These are phyloP conservation scores for Myotis daubentonii DNA, from an alignment of 2,797 vertebrate genomes.

Conservation along the genomic window DNA sequence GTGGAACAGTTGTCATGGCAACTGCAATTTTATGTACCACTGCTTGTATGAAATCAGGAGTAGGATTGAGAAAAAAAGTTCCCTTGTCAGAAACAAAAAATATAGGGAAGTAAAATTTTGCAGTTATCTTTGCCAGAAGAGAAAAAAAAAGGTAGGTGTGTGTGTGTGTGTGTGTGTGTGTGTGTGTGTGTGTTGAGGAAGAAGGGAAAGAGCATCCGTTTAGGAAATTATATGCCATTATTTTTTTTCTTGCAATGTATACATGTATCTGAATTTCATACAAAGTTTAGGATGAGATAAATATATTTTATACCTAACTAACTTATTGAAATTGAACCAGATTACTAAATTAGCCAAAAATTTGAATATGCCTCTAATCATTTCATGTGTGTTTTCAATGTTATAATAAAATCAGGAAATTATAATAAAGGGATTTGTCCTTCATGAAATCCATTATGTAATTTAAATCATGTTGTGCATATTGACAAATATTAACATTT, in stretches of 20 bases:
- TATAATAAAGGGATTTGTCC: not conserved
- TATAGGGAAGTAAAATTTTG: not conserved
- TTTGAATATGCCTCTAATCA: not conserved
- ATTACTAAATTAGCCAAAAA: not conserved
- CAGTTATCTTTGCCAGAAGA: not conserved
- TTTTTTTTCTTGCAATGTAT: not conserved
- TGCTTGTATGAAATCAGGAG: constrained; percentile 33
- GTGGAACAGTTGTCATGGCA: constrained; percentile 61
- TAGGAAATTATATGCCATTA: not conserved
- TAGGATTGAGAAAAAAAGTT: constrained; percentile 47
- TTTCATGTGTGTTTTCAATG: not conserved
- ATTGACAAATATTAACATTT: not conserved
- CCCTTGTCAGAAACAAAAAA: not conserved
- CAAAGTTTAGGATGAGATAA: not conserved
- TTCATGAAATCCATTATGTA: not conserved
- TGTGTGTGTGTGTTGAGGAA: not conserved
- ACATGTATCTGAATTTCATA: not conserved
- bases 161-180: not conserved
- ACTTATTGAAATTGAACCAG: not conserved
- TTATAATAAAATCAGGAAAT: not conserved
- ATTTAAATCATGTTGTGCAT: not conserved
- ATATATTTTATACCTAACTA: not conserved
- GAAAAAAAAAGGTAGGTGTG: not conserved
- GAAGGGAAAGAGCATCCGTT: not conserved
- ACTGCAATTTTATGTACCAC: constrained; percentile 55